These are phyloP conservation scores for Acrocera orbiculus DNA, from an alignment of 2,888 invertebrate species.

Conservation along the genomic window DNA sequence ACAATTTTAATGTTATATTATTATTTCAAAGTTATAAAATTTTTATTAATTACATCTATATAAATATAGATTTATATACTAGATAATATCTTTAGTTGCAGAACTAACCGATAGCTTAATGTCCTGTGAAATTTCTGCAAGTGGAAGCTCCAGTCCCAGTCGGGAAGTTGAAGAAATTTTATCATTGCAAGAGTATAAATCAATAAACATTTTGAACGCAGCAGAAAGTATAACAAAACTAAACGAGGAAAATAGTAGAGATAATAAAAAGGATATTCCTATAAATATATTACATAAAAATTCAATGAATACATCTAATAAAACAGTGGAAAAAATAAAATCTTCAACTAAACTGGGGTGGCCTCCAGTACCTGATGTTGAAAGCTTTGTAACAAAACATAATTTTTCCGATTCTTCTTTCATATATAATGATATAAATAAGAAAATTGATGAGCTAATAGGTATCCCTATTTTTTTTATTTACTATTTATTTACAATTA, in stretches of 20 bases:
- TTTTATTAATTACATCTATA: not conserved
- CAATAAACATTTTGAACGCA: not conserved
- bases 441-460: slow-evolving; percentile 24
- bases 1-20: no score
- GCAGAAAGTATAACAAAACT: no score
- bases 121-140: slow-evolving; percentile 32
- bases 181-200: slow-evolving; percentile 40
- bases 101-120: not conserved
- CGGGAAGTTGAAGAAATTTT: slow-evolving; percentile 79
- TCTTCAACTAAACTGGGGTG: slow-evolving; percentile 14
- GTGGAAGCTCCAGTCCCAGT: slow-evolving; percentile 77
- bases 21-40: no score
- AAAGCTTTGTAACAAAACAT: no score
- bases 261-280: no score
- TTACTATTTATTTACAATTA: no score
- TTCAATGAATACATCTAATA: no score
- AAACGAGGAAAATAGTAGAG: no score
- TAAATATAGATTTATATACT: slow-evolving; percentile 1
- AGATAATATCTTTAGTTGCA: not conserved
- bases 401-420: not conserved
- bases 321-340: not conserved
- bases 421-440: slow-evolving; percentile 3
- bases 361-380: slow-evolving; percentile 21
- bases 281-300: no score
- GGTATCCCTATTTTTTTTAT: slow-evolving; percentile 15